phyloP scores from a whole-genome alignment of 2,888 invertebrate genomes.

The Macrosoma leucophasiata region DNA sequence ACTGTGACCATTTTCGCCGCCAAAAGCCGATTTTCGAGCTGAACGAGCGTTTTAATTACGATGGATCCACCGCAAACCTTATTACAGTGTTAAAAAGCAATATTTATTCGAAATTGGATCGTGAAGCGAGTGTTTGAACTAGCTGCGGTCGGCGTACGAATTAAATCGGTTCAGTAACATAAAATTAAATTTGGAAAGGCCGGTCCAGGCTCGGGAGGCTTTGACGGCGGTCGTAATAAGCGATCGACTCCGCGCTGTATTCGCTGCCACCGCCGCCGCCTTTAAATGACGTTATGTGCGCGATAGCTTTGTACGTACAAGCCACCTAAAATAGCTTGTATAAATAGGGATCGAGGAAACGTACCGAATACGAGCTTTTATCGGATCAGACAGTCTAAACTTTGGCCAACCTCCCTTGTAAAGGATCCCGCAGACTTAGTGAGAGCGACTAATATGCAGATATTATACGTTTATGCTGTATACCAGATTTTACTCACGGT shows the following conservation, averaged over 20 bases:
- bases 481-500: too few species aligned
- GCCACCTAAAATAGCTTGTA: slow-evolving; percentile 46
- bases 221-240: slow-evolving; percentile 47
- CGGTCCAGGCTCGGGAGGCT: slow-evolving; percentile 28
- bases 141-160: slow-evolving; percentile 32
- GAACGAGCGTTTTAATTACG: slow-evolving; percentile 48
- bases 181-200: slow-evolving; percentile 50
- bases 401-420: slow-evolving; percentile 19
- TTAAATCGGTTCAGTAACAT: slow-evolving; percentile 49
- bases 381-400: slow-evolving; percentile 49
- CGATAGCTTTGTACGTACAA: slow-evolving; percentile 30
- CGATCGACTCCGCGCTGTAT: slow-evolving; percentile 40
- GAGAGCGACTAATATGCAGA: slow-evolving; percentile 1
- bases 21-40: slow-evolving; percentile 25
- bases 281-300: too few species aligned
- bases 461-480: too few species aligned
- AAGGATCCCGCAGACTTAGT: slow-evolving; percentile 10
- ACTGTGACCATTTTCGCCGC: slow-evolving; percentile 23
- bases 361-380: slow-evolving; percentile 39
- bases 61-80: slow-evolving; percentile 36
- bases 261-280: slow-evolving; percentile 14
- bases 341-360: slow-evolving; percentile 39
- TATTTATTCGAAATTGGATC: slow-evolving; percentile 46
- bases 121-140: slow-evolving; percentile 40
- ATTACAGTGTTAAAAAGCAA: slow-evolving; percentile 42